phyloP scores from a whole-genome alignment of 2,888 invertebrate genomes.

The Fissipunctia ypsillon region DNA sequence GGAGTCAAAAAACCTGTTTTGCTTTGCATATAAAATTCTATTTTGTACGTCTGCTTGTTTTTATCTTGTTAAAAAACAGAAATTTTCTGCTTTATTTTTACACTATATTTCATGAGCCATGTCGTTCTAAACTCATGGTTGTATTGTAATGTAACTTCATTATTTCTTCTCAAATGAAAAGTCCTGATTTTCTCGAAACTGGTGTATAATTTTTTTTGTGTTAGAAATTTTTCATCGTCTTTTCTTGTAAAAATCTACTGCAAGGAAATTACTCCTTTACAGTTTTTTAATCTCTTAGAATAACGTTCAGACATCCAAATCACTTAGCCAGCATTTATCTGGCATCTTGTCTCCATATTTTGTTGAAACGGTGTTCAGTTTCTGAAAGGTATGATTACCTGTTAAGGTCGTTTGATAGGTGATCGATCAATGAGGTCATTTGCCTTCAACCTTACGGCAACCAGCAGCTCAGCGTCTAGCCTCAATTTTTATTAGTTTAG shows the following conservation, averaged over 20 bases:
- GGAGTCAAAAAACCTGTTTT: conserved; percentile 41
- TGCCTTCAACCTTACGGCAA: background rate
- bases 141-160: no score
- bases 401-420: background rate
- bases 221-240: background rate
- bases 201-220: no score
- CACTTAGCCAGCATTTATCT: background rate
- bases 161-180: no score
- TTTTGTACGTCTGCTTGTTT: conserved; percentile 2
- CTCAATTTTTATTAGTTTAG: background rate
- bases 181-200: background rate
- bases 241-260: background rate
- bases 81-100: no score
- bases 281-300: background rate
- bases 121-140: no score
- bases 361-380: background rate
- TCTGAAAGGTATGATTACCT: background rate
- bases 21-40: conserved; percentile 38
- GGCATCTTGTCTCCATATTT: background rate
- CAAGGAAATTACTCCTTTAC: background rate
- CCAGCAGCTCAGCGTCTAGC: background rate
- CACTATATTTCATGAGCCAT: no score
- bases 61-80: background rate
- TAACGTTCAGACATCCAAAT: background rate
- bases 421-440: conserved; percentile 13